Percentiles rank a stretch among this genome's conserved stretches.
These are phyloP conservation scores for Lacanobia wlatinum DNA, from an alignment of 2,888 invertebrate genomes.

Conservation along the genomic window DNA sequence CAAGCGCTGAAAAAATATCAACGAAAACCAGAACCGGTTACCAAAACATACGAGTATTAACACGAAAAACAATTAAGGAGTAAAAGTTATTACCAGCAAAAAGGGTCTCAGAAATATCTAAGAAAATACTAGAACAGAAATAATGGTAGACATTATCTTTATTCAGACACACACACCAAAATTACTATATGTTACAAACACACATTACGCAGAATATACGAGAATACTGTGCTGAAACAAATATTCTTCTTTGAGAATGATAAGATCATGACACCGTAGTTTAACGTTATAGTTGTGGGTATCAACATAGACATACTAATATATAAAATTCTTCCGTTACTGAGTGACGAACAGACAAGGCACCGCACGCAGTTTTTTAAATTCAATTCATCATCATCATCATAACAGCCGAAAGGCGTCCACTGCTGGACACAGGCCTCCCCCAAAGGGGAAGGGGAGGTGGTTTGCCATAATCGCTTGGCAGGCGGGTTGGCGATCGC, in stretches of 20 bases:
- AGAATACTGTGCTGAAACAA: not conserved
- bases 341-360: too few relatives aligned
- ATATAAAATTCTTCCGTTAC: too few relatives aligned
- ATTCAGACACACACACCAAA: not conserved
- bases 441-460: too few relatives aligned
- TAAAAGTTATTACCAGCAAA: not conserved
- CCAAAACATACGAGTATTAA: too few relatives aligned
- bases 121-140: not conserved
- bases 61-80: not conserved
- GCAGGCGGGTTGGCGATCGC: too few relatives aligned
- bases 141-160: not conserved
- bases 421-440: too few relatives aligned
- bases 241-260: not conserved
- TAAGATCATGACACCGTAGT: not conserved
- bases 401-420: too few relatives aligned
- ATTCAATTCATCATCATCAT: too few relatives aligned
- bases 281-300: not conserved
- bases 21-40: too few relatives aligned
- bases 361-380: too few relatives aligned
- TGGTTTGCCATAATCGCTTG: too few relatives aligned
- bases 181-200: not conserved
- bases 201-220: not conserved
- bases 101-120: not conserved
- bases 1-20: too few relatives aligned
- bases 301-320: not conserved